phyloP scores from a whole-genome alignment of 2,113 vertebrate genomes.

The Brachionichthys hirsutus region DNA sequence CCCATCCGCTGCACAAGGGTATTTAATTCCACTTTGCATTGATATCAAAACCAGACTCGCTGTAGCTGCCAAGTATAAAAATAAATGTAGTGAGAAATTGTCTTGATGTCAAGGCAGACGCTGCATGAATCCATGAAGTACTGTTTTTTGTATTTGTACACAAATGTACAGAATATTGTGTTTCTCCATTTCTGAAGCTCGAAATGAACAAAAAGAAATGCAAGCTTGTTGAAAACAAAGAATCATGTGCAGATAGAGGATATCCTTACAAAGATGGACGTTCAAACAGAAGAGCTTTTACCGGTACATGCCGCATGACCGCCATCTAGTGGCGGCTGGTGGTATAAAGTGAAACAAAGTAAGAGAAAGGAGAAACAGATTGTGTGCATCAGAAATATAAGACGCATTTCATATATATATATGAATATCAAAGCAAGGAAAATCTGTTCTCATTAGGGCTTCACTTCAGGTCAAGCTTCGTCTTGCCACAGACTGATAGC shows the following conservation, averaged over 20 bases:
- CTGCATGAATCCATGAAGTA: background rate
- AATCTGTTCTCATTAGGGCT: background rate
- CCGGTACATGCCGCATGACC: constrained; percentile 28
- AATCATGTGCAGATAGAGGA: constrained; percentile 1
- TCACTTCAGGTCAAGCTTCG: background rate
- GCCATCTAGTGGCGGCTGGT: constrained; percentile 67
- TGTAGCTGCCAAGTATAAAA: background rate
- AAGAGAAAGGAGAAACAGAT: no score
- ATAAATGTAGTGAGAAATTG: background rate
- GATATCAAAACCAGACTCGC: constrained; percentile 15
- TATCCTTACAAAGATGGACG: background rate
- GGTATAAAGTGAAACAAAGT: no score
- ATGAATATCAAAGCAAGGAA: background rate
- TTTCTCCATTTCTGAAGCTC: background rate
- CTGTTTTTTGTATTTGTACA: no score
- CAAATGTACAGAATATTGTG: no score
- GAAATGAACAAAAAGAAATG: background rate
- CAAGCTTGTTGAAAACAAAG: constrained; percentile 1
- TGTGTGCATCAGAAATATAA: no score
- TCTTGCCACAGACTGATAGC: constrained; percentile 50
- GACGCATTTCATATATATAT: no score
- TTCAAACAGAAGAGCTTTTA: constrained; percentile 7
- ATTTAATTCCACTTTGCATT: constrained; percentile 27
- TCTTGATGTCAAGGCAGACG: constrained; percentile 19
- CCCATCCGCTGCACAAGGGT: constrained; percentile 10